Conservation (phyloP, 2,888 invertebrate genomes). For the Eueremaeus valkanovi region DNA sequence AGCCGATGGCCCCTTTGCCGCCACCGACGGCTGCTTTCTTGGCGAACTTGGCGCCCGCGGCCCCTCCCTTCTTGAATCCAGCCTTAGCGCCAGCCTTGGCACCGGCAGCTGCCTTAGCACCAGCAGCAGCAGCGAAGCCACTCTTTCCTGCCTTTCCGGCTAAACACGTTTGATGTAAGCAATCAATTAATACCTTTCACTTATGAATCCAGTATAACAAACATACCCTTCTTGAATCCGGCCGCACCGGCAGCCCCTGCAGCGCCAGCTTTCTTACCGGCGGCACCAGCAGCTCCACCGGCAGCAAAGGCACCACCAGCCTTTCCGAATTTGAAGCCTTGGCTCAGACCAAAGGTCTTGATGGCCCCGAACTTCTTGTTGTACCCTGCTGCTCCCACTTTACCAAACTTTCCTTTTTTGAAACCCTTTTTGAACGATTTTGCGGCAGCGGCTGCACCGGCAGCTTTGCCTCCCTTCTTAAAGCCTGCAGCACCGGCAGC, state of each 20-base stretch:
- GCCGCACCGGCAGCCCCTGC: conserved; percentile 2
- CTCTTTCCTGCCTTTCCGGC: conserved; percentile 38
- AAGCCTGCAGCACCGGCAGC: conserved; percentile 25
- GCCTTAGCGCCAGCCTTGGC: conserved; percentile 29
- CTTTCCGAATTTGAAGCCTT: conserved; percentile 42
- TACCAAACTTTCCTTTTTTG: conserved; percentile 36
- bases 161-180: not conserved
- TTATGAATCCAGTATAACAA: not conserved
- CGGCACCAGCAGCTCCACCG: conserved; percentile 34
- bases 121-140: conserved; percentile 36
- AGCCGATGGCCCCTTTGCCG: too few relatives aligned
- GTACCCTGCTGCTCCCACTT: conserved; percentile 34
- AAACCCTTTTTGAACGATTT: conserved; percentile 24
- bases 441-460: conserved; percentile 24
- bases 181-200: not conserved
- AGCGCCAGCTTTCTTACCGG: not conserved
- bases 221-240: not conserved
- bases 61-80: conserved; percentile 38
- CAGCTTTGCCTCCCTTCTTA: conserved; percentile 29
- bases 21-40: conserved; percentile 32
- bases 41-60: conserved; percentile 37
- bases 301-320: conserved; percentile 40
- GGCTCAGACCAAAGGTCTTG: conserved; percentile 38
- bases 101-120: conserved; percentile 35
- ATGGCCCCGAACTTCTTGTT: conserved; percentile 39